Evolutionary conservation across 2,797 vertebrate species (phyloP), one percentile per base, ranked within the genome.

Genomic region (Microctenopoma lineatum): DNA sequence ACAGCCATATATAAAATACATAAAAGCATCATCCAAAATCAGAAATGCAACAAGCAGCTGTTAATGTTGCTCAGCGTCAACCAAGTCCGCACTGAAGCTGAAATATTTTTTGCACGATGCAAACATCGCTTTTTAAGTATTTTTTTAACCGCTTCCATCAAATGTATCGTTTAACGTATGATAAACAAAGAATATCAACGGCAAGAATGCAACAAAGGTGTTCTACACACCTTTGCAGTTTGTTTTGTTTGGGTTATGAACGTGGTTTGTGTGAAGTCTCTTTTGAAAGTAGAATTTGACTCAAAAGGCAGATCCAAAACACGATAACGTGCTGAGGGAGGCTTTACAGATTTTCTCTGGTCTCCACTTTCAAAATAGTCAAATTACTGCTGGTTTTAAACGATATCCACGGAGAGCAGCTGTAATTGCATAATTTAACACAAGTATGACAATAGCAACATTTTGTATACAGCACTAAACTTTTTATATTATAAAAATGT

Each of bases 291-390:
- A 54, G 13, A 50, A 36, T 38, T 58, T 57, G 15, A 52, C 44
- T 65, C 12, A 26, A 7, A 51, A 48, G 56, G 56, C 39, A 72
- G 57, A 75, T 75, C 54, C 4, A 77, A 61, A 73, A 54, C n/a
- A 50, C 2, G 27, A 66, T 34, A 15, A 54, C 4, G 16, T 0
- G 7, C 45, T 34, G 29, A 48, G 46, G 7, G 25, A 65, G 56
- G 25, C 61, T 59, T 50, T 12, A 68, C 38, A 0, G 0, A 34
- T 27, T 54, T 1, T 38, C 55, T 70, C 25, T 21, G 67, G 58
- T 7, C 14, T 57, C 54, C 14, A 68, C 41, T 64, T 70, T 48
- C 29, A 45, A 59, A 59, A 25, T 36, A 46, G 48, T 58, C 14
- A 46, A 45, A 63, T 58, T 21, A 27, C n/a, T 14, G 4, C 46